Base-by-base conservation (phyloP, 1,140 invertebrate species). In the Atta texana region DNA sequence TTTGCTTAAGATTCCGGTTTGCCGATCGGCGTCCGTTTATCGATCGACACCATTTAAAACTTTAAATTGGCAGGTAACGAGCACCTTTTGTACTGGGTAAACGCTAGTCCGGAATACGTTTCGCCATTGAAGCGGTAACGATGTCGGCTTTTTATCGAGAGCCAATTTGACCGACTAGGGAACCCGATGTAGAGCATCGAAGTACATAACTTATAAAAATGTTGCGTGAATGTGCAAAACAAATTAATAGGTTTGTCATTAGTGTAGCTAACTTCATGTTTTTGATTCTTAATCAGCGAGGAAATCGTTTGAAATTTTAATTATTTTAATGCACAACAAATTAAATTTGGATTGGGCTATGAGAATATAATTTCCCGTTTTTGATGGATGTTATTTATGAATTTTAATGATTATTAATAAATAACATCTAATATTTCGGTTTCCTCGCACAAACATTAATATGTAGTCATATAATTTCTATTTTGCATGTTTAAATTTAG, bases 21-120 rank as follows among this genome's bases (percentile, higher is more conserved):
- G 18, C 21, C 31, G n/a, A 51, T 61, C n/a, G 28, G 51, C 10
- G 5, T 49, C n/a, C 21, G 44, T 14, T 57, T 72, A 64, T 31
- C 51, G 55, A 49, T 64, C 64, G 28, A n/a, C 24, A 18, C 85
- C 63, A 66, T 82, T 80, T 74, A 69, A 80, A 90, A 90, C 68
- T 89, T 84, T 82, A 89, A 87, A 90, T 89, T 89, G 85, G 31
- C 88, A 76, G 66, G 66, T 81, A 71, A 82, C 68, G 55, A 84
- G 80, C 55, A 59, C 69, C 80, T 84, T 82, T 84, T 84, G 80
- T 84, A 75, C 44, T 18, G 55, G 44, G 63, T 75, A 61, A 74
- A 82, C 39, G 80, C 57, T 72, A 61, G 55, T 75, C 14, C 28
- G 55, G n/a, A 75, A 84, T 75, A 84, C 69, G 82, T 66, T 78